Percentiles rank a stretch among this genome's conserved stretches.
Evolutionary conservation across 2,797 vertebrate species (phyloP).

Genomic region (Nyctalus aviator): DNA sequence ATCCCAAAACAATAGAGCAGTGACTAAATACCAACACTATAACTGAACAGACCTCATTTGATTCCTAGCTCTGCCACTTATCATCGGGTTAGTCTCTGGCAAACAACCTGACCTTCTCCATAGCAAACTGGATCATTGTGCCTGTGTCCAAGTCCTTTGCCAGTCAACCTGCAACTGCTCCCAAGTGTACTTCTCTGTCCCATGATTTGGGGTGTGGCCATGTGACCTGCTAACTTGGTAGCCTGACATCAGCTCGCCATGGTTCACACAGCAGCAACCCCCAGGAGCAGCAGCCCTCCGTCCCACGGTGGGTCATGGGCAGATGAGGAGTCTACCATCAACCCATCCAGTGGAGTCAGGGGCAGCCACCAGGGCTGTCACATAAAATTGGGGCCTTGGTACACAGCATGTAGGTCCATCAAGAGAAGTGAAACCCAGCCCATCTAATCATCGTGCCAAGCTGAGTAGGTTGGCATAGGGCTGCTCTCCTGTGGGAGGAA

Average conservation of each 20-base stretch:
- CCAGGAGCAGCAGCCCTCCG: not conserved
- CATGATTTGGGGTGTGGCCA: not conserved
- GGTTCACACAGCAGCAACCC: not conserved
- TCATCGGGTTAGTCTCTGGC: not conserved
- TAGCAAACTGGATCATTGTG: not conserved
- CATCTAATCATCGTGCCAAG: not conserved
- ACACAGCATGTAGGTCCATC: not conserved
- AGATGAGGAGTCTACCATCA: not conserved
- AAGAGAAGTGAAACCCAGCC: not conserved
- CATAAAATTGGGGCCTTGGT: not conserved
- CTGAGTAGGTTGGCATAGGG: too few relatives aligned
- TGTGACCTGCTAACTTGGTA: not conserved
- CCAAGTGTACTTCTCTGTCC: not conserved
- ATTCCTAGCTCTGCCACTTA: not conserved
- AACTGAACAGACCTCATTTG: not conserved
- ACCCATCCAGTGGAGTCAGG: not conserved
- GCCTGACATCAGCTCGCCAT: not conserved
- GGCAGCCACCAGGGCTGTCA: not conserved
- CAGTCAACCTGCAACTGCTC: not conserved
- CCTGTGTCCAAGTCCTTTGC: not conserved
- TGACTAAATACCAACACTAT: not conserved
- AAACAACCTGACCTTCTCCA: not conserved
- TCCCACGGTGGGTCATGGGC: not conserved
- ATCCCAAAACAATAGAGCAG: not conserved
- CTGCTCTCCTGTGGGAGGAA: not conserved